Conservation (phyloP, 2,113 vertebrate species). For the Pipra filicauda region DNA sequence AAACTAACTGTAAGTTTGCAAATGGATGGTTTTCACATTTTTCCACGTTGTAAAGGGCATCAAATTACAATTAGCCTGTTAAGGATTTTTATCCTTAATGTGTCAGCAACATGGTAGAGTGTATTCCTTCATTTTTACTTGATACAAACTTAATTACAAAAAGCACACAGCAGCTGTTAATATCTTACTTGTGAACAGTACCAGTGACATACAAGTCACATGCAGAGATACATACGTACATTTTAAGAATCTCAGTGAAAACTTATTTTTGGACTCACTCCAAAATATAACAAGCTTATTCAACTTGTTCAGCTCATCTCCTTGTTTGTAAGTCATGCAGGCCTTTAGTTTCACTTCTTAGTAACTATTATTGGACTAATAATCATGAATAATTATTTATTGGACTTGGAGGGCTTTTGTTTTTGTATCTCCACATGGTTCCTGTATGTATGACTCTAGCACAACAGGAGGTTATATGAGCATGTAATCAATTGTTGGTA, state of each 20-base stretch:
- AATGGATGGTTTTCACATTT: neutral
- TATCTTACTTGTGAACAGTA: neutral
- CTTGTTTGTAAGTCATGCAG: neutral
- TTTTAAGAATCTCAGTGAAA: neutral
- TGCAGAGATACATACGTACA: neutral
- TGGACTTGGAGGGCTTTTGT: neutral
- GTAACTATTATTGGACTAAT: no score
- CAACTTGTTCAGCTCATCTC: neutral
- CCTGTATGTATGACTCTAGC: neutral
- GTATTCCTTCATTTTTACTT: neutral
- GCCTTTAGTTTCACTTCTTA: neutral
- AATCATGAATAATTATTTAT: neutral
- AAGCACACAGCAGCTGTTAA: neutral
- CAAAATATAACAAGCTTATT: neutral
- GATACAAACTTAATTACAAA: neutral
- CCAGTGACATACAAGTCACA: neutral
- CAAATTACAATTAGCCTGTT: neutral
- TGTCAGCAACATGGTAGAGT: neutral
- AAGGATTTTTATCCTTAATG: neutral
- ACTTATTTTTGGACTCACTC: neutral
- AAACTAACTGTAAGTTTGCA: conserved; percentile 91
- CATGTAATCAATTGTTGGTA: neutral
- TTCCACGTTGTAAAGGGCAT: neutral
- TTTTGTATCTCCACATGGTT: neutral
- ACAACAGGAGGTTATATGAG: neutral